Evolutionary conservation across 2,888 invertebrate species (phyloP).

Genomic region (Emmelina monodactyla): DNA sequence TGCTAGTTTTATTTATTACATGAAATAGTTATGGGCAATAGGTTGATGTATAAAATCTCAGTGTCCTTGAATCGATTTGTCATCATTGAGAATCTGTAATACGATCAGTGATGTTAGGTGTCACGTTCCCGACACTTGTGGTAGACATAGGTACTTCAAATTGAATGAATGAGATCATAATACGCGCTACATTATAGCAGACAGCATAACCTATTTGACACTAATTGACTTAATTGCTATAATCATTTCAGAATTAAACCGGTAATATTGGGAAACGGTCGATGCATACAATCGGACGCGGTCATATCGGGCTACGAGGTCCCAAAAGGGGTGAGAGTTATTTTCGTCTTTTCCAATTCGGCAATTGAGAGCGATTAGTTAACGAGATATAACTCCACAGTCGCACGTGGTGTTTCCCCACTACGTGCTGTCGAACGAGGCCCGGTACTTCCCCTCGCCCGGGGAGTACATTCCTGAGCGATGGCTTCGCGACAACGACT

Average conservation of each 20-base stretch:
- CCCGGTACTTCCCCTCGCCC: conserved; percentile 76
- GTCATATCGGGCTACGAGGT: conserved; percentile 79
- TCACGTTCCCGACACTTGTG: conserved; percentile 19
- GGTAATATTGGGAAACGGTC: conserved; percentile 81
- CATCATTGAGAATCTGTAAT: conserved; percentile 24
- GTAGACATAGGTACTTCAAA: neutral
- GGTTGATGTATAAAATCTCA: too few relatives aligned
- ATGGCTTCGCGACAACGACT: conserved; percentile 70
- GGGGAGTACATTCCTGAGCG: conserved; percentile 76
- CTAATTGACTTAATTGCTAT: neutral
- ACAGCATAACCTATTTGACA: too few relatives aligned
- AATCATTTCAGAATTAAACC: conserved; percentile 75
- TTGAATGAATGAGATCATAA: too few relatives aligned
- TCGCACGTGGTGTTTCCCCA: conserved; percentile 83
- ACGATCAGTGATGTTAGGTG: conserved; percentile 26
- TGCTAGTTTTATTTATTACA: too few relatives aligned
- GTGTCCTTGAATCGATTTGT: too few relatives aligned
- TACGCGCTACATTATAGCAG: too few relatives aligned
- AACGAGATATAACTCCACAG: too few relatives aligned
- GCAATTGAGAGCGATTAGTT: too few relatives aligned
- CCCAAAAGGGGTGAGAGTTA: conserved; percentile 84
- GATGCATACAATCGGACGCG: conserved; percentile 77
- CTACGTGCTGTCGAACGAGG: conserved; percentile 76
- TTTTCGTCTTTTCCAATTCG: too few relatives aligned
- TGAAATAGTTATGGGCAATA: too few relatives aligned